Conservation (phyloP, 1,140 invertebrate species). For the Kradibia gibbosae region DNA sequence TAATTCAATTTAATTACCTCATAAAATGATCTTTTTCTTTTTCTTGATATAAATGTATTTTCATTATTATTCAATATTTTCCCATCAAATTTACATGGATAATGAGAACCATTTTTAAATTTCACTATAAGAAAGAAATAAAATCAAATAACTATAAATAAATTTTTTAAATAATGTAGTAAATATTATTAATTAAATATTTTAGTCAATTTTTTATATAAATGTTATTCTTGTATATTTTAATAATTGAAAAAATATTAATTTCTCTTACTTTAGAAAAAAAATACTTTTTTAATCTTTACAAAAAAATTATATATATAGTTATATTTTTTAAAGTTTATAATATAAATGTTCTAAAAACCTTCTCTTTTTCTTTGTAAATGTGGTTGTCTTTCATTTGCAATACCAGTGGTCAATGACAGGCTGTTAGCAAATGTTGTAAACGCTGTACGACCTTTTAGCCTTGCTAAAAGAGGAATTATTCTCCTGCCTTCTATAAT, state of each 20-base stretch:
- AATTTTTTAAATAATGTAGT: background rate
- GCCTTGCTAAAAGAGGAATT: conserved; percentile 85
- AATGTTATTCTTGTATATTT: background rate
- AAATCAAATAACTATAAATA: background rate
- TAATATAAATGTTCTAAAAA: conserved; percentile 1
- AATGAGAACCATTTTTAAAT: conserved; percentile 39
- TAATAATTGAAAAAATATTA: conserved; percentile 30
- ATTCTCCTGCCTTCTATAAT: conserved; percentile 86
- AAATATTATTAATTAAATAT: background rate
- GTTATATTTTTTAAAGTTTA: background rate
- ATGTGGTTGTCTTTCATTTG: conserved; percentile 70
- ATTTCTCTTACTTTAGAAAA: conserved; percentile 16
- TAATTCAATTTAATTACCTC: conserved; percentile 53
- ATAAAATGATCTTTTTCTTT: conserved; percentile 58
- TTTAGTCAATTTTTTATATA: background rate
- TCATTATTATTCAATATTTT: conserved; percentile 50
- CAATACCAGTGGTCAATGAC: conserved; percentile 72
- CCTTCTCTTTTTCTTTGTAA: conserved; percentile 59
- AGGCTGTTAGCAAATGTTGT: conserved; percentile 86
- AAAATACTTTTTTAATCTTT: too few relatives aligned
- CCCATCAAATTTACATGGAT: conserved; percentile 46
- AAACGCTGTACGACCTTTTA: conserved; percentile 87
- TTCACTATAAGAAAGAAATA: conserved; percentile 33
- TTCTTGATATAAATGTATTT: conserved; percentile 55
- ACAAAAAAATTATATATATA: conserved; percentile 12